Conservation (phyloP, 1,140 invertebrate species). For the Drosophila ananassae region DNA sequence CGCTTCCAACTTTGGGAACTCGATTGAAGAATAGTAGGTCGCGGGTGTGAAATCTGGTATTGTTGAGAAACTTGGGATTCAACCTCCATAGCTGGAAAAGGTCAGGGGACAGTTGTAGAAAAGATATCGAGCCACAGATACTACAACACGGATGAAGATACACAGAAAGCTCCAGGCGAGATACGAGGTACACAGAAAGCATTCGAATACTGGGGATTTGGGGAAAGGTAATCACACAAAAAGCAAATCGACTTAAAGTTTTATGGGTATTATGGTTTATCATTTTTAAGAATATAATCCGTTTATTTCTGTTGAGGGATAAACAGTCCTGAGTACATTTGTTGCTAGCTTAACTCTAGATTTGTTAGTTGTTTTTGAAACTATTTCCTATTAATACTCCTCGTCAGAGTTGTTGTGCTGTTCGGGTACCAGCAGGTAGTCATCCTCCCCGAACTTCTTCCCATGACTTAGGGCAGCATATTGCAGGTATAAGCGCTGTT, state of each 20-base stretch:
- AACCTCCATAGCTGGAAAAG: constrained; percentile 56
- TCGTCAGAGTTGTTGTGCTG: constrained; percentile 40
- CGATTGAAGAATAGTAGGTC: constrained; percentile 93
- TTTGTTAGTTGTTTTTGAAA: background rate
- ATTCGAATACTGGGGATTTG: constrained; percentile 10
- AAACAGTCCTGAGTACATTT: constrained; percentile 31
- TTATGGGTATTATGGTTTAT: background rate
- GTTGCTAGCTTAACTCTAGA: constrained; percentile 16
- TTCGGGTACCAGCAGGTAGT: constrained; percentile 71
- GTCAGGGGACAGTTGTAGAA: constrained; percentile 88
- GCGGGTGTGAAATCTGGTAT: constrained; percentile 88
- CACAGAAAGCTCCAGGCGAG: constrained; percentile 35
- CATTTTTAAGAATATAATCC: background rate
- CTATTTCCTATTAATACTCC: constrained; percentile 47
- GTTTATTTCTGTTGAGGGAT: constrained; percentile 1
- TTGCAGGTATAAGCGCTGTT: constrained; percentile 78
- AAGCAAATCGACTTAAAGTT: background rate
- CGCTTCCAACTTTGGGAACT: constrained; percentile 93
- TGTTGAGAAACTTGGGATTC: constrained; percentile 87
- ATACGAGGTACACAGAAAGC: constrained; percentile 28
- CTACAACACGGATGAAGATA: constrained; percentile 13
- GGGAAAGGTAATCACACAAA: background rate
- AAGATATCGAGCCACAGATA: constrained; percentile 11
- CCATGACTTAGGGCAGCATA: constrained; percentile 68
- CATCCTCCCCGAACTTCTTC: constrained; percentile 61